Conservation (phyloP, 2,888 invertebrate species). For the Drosophila paranaensis region DNA sequence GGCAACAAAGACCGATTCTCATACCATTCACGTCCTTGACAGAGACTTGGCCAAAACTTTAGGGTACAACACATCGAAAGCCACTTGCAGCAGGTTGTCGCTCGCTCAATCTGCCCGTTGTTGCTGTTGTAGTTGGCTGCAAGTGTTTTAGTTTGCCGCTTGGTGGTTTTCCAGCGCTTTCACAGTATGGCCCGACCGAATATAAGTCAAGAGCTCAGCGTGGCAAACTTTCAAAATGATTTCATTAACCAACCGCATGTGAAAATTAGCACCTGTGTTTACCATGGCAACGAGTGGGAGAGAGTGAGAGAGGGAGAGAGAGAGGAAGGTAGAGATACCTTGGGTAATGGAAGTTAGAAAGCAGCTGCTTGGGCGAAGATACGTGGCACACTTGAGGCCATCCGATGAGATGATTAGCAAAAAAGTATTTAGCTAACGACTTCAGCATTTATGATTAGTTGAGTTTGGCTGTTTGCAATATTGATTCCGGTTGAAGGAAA, state of each 20-base stretch:
- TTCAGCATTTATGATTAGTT: conserved; percentile 30
- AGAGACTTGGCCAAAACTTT: conserved; percentile 46
- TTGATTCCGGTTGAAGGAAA: neutral
- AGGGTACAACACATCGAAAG: conserved; percentile 49
- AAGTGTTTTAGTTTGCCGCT: conserved; percentile 10
- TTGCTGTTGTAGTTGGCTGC: neutral
- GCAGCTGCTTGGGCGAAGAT: neutral
- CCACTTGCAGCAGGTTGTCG: conserved; percentile 41
- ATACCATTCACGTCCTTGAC: conserved; percentile 41
- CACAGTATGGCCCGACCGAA: neutral
- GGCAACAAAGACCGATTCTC: neutral
- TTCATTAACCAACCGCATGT: conserved; percentile 63
- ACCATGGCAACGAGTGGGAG: neutral
- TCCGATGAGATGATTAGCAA: conserved; percentile 41
- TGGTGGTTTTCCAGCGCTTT: conserved; percentile 28
- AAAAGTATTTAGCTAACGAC: conserved; percentile 17
- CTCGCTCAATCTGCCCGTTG: neutral
- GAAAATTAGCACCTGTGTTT: conserved; percentile 59
- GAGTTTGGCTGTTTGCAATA: neutral
- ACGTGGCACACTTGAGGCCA: conserved; percentile 12
- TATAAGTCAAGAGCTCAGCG: conserved; percentile 44
- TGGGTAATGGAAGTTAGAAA: neutral
- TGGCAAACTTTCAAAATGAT: conserved; percentile 56
- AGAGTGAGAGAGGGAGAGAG: neutral
- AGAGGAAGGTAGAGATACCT: neutral